A percentile compares a stretch with the other conserved stretches of the same genome.
Conservation (phyloP, 2,797 vertebrate genomes). For the Tolypeutes matacus region DNA sequence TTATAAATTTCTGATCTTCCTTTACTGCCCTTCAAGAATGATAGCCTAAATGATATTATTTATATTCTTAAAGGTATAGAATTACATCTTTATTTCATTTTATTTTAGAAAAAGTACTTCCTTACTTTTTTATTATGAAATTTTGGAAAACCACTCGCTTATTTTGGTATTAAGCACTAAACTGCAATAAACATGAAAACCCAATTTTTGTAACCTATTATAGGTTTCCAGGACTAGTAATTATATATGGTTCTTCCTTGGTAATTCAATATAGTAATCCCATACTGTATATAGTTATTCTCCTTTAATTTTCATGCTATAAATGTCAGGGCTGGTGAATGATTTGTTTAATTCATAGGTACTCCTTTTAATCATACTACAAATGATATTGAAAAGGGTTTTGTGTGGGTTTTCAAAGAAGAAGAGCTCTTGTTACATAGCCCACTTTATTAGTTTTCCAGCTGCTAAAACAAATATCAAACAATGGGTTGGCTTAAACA, state of each 20-base stretch:
- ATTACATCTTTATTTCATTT: constrained; percentile 52
- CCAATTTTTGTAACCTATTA: constrained; percentile 53
- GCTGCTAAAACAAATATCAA: too few species aligned
- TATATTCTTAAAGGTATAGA: constrained; percentile 57
- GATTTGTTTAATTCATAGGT: constrained; percentile 52
- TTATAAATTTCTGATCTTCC: neutral
- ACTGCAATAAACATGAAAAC: constrained; percentile 55
- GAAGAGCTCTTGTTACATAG: neutral
- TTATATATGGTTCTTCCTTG: neutral
- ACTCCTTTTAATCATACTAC: neutral
- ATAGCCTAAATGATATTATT: constrained; percentile 23
- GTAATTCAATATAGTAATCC: neutral
- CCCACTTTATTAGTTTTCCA: too few species aligned
- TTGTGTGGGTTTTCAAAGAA: constrained; percentile 36
- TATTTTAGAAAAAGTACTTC: constrained; percentile 52
- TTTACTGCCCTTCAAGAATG: neutral
- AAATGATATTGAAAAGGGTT: constrained; percentile 39
- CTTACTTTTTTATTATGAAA: constrained; percentile 8
- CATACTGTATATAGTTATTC: neutral
- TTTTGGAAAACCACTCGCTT: constrained; percentile 58
- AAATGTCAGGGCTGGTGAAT: constrained; percentile 44
- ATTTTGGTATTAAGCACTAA: constrained; percentile 59
- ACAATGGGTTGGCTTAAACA: too few species aligned
- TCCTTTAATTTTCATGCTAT: constrained; percentile 17
- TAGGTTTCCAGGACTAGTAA: constrained; percentile 27